These are phyloP conservation scores for Conomelus anceps DNA, from an alignment of 2,888 invertebrate species.

Conservation along the genomic window DNA sequence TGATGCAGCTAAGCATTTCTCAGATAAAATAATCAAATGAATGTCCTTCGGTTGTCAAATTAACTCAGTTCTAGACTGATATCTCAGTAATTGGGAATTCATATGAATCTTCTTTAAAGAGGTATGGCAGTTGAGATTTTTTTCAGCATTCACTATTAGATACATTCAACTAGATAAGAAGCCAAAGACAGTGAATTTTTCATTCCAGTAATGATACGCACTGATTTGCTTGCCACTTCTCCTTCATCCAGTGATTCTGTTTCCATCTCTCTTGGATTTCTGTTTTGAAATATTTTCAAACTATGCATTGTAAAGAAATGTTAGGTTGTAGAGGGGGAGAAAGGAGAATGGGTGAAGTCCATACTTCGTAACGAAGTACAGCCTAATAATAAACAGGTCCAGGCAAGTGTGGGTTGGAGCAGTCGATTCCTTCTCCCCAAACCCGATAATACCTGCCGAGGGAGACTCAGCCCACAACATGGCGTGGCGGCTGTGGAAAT, in stretches of 20 bases:
- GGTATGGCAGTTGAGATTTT: not conserved
- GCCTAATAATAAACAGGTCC: not conserved
- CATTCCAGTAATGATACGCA: not conserved
- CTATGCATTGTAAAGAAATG: not conserved
- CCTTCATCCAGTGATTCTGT: not conserved
- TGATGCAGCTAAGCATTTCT: not conserved
- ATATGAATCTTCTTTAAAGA: not conserved
- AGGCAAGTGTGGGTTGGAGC: conserved; percentile 15
- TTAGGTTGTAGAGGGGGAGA: not conserved
- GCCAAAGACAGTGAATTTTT: not conserved
- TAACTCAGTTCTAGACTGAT: not conserved
- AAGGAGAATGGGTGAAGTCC: not conserved
- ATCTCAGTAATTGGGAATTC: not conserved
- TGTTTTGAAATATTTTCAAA: not conserved
- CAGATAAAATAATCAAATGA: not conserved
- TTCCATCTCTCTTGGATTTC: too few species aligned
- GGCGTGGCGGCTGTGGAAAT: conserved; percentile 34
- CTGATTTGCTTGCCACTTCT: not conserved
- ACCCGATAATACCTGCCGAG: conserved; percentile 27
- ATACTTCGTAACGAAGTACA: conserved; percentile 2
- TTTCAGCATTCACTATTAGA: not conserved
- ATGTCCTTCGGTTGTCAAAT: not conserved
- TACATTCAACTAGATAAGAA: not conserved
- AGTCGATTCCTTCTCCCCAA: conserved; percentile 28
- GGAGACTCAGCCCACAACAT: conserved; percentile 23